These are phyloP conservation scores for Anseranas semipalmata DNA, from an alignment of 2,113 vertebrate species.

Conservation along the genomic window DNA sequence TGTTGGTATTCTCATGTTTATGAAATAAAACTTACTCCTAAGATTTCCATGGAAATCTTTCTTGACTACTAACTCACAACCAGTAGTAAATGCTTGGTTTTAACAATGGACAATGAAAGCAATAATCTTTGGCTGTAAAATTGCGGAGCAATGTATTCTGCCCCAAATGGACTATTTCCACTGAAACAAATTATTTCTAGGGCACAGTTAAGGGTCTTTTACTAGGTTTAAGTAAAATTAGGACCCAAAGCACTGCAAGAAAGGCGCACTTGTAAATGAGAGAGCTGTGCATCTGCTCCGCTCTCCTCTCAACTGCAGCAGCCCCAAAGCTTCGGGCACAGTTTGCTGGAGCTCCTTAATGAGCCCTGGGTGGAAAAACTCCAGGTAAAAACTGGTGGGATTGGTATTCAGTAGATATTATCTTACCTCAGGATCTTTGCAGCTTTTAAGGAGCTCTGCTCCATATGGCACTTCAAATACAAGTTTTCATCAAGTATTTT, in stretches of 20 bases:
- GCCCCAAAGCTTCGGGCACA: background rate
- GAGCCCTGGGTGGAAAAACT: background rate
- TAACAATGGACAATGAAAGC: slow-evolving; percentile 20
- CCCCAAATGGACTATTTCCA: slow-evolving; percentile 69
- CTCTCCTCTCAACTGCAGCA: background rate
- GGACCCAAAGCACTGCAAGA: slow-evolving; percentile 21
- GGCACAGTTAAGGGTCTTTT: slow-evolving; percentile 65
- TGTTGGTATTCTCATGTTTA: background rate
- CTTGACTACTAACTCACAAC: slow-evolving; percentile 1
- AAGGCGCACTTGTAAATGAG: slow-evolving; percentile 30
- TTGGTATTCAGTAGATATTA: background rate
- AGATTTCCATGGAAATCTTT: background rate
- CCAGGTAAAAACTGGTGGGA: background rate
- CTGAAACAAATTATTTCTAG: slow-evolving; percentile 69
- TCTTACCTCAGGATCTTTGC: background rate
- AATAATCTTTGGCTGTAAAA: slow-evolving; percentile 8
- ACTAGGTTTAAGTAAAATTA: slow-evolving; percentile 49
- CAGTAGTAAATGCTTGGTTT: slow-evolving; percentile 22
- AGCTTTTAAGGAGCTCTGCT: background rate
- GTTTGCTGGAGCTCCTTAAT: background rate
- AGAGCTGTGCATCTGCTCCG: background rate
- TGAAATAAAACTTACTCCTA: background rate
- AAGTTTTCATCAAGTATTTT: background rate
- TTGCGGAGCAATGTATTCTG: slow-evolving; percentile 32
- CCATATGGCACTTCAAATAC: background rate